Conservation (phyloP, 2,888 invertebrate genomes). For the Xylophagus ater region DNA sequence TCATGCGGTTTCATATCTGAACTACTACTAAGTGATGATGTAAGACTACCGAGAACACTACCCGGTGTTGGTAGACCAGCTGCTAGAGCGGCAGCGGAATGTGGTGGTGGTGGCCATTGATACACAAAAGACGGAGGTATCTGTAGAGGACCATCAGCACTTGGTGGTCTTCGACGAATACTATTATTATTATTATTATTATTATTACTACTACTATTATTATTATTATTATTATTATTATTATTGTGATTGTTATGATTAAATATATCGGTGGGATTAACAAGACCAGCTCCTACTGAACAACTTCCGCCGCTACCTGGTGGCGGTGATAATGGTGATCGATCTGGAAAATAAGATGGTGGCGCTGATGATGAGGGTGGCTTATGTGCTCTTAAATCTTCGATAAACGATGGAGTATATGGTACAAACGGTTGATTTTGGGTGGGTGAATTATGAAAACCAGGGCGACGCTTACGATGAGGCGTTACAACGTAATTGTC, state of each 20-base stretch:
- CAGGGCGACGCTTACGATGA: slow-evolving; percentile 73
- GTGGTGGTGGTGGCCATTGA: slow-evolving; percentile 33
- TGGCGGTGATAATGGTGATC: slow-evolving; percentile 29
- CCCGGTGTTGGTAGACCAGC: slow-evolving; percentile 21
- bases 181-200: slow-evolving; percentile 13
- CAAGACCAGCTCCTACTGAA: slow-evolving; percentile 18
- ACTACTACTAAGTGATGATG: slow-evolving; percentile 18
- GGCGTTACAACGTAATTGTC: slow-evolving; percentile 81
- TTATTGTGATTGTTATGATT: slow-evolving; percentile 24
- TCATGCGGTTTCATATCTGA: slow-evolving; percentile 19
- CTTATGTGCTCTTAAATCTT: slow-evolving; percentile 57
- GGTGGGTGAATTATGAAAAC: slow-evolving; percentile 77
- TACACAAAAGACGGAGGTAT: slow-evolving; percentile 42
- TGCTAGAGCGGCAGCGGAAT: slow-evolving; percentile 26
- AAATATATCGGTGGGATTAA: slow-evolving; percentile 29
- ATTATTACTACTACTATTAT: slow-evolving; percentile 13
- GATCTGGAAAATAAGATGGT: slow-evolving; percentile 42
- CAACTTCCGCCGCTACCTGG: too few species aligned
- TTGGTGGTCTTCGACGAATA: slow-evolving; percentile 46
- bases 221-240: slow-evolving; percentile 29
- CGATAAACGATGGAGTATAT: slow-evolving; percentile 63
- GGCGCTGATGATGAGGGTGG: slow-evolving; percentile 61
- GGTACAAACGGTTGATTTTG: slow-evolving; percentile 81
- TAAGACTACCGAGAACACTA: slow-evolving; percentile 14
- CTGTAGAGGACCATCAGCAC: slow-evolving; percentile 48